These are phyloP conservation scores for Drosophila azteca DNA, from an alignment of 1,140 invertebrate species.

Conservation along the genomic window DNA sequence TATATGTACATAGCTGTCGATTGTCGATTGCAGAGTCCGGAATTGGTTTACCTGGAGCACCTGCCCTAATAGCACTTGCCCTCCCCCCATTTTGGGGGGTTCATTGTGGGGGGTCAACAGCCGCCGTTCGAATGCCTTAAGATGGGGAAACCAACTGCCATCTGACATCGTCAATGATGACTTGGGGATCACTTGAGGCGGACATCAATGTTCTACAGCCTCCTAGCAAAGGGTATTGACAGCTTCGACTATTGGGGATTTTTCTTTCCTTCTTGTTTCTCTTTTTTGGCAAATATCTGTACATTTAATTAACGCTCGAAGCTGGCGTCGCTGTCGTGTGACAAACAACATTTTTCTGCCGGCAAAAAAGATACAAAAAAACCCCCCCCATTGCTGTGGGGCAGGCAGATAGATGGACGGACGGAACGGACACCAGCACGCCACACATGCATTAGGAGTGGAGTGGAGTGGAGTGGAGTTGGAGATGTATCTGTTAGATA, in stretches of 20 bases:
- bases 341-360: slow-evolving; percentile 39
- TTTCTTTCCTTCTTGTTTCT: background rate
- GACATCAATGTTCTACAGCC: no score
- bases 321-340: slow-evolving; percentile 18
- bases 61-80: no score
- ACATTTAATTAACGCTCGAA: slow-evolving; percentile 59
- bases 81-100: no score
- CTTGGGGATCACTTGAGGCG: background rate
- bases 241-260: background rate
- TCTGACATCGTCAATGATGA: no score
- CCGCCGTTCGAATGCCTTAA: no score
- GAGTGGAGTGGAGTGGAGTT: slow-evolving; percentile 46
- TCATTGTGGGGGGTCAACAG: no score
- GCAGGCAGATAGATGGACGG: slow-evolving; percentile 36
- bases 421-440: slow-evolving; percentile 44
- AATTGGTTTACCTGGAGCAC: no score
- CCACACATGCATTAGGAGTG: slow-evolving; percentile 61
- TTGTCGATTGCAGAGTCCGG: no score
- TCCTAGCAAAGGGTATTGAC: background rate
- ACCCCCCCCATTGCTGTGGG: slow-evolving; percentile 12
- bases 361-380: slow-evolving; percentile 14
- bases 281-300: slow-evolving; percentile 28
- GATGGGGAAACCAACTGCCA: no score
- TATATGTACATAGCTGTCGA: slow-evolving; percentile 7
- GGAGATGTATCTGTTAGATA: slow-evolving; percentile 69